A percentile compares a stretch with the other conserved stretches of the same genome.
These are phyloP conservation scores for Crocidura indochinensis DNA, from an alignment of 2,797 vertebrate genomes.

Conservation along the genomic window DNA sequence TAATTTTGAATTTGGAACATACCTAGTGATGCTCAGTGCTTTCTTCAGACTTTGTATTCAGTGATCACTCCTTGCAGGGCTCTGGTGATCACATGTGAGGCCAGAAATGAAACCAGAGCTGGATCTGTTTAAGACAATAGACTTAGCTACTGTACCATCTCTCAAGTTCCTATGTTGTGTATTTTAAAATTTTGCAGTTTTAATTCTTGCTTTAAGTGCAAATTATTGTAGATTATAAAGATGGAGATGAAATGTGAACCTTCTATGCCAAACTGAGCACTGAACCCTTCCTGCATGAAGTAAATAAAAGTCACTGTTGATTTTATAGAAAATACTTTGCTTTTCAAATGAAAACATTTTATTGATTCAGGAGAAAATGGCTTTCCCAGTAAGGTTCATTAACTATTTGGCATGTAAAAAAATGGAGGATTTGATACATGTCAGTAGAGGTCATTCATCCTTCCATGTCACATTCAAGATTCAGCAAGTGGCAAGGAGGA, in stretches of 20 bases:
- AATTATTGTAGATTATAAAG: not conserved
- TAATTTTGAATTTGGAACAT: too few relatives aligned
- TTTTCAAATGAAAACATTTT: not conserved
- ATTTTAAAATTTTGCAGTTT: constrained; percentile 41
- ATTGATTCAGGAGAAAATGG: not conserved
- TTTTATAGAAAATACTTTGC: not conserved
- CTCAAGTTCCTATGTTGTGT: not conserved
- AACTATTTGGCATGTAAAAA: not conserved
- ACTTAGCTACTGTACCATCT: too few relatives aligned
- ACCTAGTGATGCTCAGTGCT: too few relatives aligned
- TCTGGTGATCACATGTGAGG: too few relatives aligned
- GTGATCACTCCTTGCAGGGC: too few relatives aligned
- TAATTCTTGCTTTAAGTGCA: constrained; percentile 38
- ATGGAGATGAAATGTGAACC: constrained; percentile 16
- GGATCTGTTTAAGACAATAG: too few relatives aligned
- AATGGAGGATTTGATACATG: not conserved
- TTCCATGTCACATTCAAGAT: not conserved
- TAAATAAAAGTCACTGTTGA: constrained; percentile 18
- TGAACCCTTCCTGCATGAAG: not conserved
- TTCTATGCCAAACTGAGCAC: not conserved
- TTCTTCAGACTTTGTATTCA: too few relatives aligned
- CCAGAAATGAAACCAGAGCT: too few relatives aligned
- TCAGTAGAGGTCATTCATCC: not conserved
- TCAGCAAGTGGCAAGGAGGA: not conserved
- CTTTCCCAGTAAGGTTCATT: not conserved